Evolutionary conservation across 2,797 vertebrate species (phyloP), one percentile per base, ranked within the genome.

Genomic region (Hypotaenidia philippensis): DNA sequence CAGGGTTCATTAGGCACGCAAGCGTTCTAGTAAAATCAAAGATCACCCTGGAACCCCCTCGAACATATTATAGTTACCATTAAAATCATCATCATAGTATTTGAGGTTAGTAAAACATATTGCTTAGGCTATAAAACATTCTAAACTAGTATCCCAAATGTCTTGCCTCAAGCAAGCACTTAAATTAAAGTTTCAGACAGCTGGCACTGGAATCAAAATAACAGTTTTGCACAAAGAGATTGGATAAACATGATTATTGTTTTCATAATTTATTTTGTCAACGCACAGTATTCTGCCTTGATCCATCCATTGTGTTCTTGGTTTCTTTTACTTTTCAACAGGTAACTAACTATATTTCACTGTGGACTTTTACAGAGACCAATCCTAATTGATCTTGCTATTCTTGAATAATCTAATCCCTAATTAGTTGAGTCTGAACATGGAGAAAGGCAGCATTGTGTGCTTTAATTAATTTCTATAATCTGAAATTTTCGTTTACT

Each of bases 161-260:
- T 98, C 97, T 98, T 82, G 98, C 98, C 98, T 98, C 95, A 83
- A 98, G 98, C 98, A 98, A 98, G 93, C 98, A 98, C 98, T 98
- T 98, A 98, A 98, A 98, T 98, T 98, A 98, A 98, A 98, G 97
- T 98, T 98, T 98, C 97, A 98, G 98, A 98, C 98, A 98, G 98
- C 98, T 98, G 98, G 98, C 97, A 97, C 97, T 97, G 95, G 97
- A 97, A 98, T 98, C 98, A 97, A 97, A 98, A 98, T 98, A 98
- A 98, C 97, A 97, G 97, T 98, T 97, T 97, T 97, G 89, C 95
- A 97, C 97, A 97, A 97, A 98, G 97, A 97, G 97, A 97, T 97
- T 97, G 97, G 97, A 97, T 98, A 98, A 98, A 97, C 98, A 98
- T 97, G 96, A 98, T 98, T 98, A 98, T 98, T 98, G 98, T 98